Conservation (phyloP, 2,888 invertebrate species). For the Parasteatoda lunata region DNA sequence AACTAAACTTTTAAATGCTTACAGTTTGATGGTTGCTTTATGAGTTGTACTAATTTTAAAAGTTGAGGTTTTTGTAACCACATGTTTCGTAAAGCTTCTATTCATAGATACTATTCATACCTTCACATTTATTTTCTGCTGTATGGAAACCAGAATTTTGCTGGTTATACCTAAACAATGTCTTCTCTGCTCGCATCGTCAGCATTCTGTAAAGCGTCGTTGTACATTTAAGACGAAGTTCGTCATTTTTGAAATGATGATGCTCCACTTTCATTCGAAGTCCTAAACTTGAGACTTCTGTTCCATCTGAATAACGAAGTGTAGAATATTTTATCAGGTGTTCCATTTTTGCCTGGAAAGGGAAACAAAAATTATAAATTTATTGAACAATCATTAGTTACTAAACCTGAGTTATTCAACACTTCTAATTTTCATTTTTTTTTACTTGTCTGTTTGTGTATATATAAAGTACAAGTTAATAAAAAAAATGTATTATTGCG, state of each 20-base stretch:
- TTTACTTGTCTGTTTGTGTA: too few species aligned
- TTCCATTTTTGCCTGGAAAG: conserved; percentile 56
- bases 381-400: too few species aligned
- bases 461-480: too few species aligned
- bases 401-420: too few species aligned
- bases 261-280: conserved; percentile 58
- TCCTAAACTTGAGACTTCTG: conserved; percentile 62
- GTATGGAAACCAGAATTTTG: conserved; percentile 67
- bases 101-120: conserved; percentile 40
- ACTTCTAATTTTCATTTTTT: too few species aligned
- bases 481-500: too few species aligned
- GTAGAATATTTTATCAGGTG: conserved; percentile 61
- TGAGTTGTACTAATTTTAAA: not conserved
- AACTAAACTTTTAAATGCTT: too few species aligned
- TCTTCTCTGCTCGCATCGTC: conserved; percentile 59
- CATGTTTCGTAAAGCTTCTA: not conserved
- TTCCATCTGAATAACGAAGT: conserved; percentile 54
- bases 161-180: conserved; percentile 64
- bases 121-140: conserved; percentile 59
- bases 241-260: conserved; percentile 63
- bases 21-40: not conserved
- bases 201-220: conserved; percentile 65
- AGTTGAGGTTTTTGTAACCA: not conserved
- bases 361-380: too few species aligned
- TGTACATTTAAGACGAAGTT: conserved; percentile 64